Evolutionary conservation across 1,140 invertebrate genomes (phyloP).

Genomic region (Muscidifurax raptorellus): DNA sequence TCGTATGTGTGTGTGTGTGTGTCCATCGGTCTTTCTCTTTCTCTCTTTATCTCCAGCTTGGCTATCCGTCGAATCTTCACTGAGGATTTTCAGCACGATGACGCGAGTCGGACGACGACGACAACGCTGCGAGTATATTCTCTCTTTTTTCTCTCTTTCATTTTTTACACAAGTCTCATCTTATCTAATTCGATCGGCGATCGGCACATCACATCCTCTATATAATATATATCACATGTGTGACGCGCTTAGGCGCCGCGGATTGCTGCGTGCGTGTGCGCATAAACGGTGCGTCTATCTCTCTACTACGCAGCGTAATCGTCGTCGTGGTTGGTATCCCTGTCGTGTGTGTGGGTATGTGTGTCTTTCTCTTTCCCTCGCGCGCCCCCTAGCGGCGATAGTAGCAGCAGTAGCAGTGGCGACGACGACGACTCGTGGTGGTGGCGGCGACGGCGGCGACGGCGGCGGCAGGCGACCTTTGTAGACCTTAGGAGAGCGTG

Average conservation of each 20-base stretch:
- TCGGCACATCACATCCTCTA: constrained; percentile 29
- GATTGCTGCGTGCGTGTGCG: not conserved
- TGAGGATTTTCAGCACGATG: not conserved
- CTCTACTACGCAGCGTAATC: not conserved
- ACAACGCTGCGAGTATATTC: not conserved
- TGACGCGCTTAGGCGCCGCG: not conserved
- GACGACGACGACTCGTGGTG: constrained; percentile 48
- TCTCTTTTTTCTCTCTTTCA: not conserved
- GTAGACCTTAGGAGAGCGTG: constrained; percentile 72
- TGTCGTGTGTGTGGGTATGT: not conserved
- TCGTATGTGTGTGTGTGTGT: not conserved
- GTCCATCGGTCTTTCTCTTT: not conserved
- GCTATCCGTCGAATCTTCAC: not conserved
- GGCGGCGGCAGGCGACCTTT: constrained; percentile 35
- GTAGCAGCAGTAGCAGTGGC: constrained; percentile 56
- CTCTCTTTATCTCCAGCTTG: not conserved
- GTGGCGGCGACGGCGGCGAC: constrained; percentile 40
- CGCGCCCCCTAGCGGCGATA: constrained; percentile 10
- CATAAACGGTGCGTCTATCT: not conserved
- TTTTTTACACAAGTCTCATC: not conserved
- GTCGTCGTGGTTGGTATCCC: constrained; percentile 25
- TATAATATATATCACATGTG: constrained; percentile 44
- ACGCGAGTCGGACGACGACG: not conserved
- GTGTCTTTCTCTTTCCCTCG: not conserved
- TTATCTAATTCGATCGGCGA: constrained; percentile 22